Percentiles rank a stretch among this genome's conserved stretches.
Conservation (phyloP, 2,113 vertebrate species). For the Heptranchias perlo region DNA sequence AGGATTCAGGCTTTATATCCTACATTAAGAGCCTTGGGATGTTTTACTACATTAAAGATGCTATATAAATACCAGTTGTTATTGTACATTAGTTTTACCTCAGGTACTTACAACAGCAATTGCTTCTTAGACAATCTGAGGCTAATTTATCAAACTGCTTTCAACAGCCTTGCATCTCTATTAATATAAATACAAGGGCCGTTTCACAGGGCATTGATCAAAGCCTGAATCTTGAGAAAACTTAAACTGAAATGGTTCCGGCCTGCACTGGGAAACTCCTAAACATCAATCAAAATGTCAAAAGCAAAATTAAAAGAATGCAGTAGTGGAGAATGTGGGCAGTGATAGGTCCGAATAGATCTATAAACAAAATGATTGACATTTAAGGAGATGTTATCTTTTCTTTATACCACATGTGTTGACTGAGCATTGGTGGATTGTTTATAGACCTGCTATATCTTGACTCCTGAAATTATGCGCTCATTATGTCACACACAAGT, state of each 20-base stretch:
- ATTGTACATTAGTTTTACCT: neutral
- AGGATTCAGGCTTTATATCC: neutral
- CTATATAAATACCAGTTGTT: neutral
- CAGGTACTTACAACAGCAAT: neutral
- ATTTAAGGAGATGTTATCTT: conserved; percentile 8
- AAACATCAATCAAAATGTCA: conserved; percentile 10
- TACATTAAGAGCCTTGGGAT: neutral
- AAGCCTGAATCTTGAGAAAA: neutral
- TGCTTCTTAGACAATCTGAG: neutral
- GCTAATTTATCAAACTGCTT: conserved; percentile 10
- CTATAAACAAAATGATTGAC: conserved; percentile 24
- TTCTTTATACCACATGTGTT: conserved; percentile 11
- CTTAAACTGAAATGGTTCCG: too few species aligned
- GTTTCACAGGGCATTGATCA: neutral
- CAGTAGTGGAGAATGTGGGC: neutral
- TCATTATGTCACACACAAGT: neutral
- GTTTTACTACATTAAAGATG: neutral
- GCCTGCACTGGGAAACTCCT: neutral
- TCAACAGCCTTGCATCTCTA: neutral
- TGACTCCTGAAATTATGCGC: neutral
- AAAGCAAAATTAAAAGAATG: neutral
- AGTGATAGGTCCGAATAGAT: neutral
- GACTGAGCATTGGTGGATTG: neutral
- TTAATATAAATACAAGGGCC: neutral
- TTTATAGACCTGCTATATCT: neutral